Conservation (phyloP, 2,797 vertebrate species). For the Cuculus canorus region DNA sequence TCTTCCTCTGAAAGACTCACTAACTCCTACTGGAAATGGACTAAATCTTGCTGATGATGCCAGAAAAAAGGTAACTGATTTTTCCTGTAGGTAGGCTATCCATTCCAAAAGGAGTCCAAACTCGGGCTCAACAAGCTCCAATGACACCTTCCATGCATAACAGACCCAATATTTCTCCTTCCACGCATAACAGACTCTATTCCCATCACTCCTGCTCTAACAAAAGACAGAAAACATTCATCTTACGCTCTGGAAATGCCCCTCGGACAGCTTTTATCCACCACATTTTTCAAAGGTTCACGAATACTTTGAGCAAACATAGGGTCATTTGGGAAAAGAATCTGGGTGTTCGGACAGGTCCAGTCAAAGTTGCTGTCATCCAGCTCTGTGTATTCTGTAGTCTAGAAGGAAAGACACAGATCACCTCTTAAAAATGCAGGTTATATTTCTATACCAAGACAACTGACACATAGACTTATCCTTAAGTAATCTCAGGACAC, state of each 20-base stretch:
- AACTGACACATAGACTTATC: neutral
- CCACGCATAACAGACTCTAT: neutral
- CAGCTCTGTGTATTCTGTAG: slow-evolving; percentile 84
- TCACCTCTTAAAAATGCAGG: neutral
- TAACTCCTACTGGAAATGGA: neutral
- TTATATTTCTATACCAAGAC: neutral
- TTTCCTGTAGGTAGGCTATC: neutral
- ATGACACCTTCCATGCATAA: neutral
- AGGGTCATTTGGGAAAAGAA: slow-evolving; percentile 94
- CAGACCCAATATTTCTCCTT: neutral
- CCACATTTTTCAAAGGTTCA: slow-evolving; percentile 93
- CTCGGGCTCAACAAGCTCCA: neutral
- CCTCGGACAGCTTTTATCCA: slow-evolving; percentile 96
- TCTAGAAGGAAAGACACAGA: slow-evolving; percentile 65
- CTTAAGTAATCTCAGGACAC: neutral
- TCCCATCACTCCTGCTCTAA: neutral
- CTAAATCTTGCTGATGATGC: neutral
- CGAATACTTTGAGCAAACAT: slow-evolving; percentile 92
- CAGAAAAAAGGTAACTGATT: neutral
- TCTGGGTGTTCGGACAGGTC: slow-evolving; percentile 97
- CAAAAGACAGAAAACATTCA: neutral
- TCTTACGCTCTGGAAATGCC: slow-evolving; percentile 85
- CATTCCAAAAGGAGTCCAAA: neutral
- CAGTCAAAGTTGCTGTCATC: slow-evolving; percentile 98
- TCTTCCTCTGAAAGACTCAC: neutral